Conservation (phyloP, 2,797 vertebrate genomes). For the Myotis pilosus region DNA sequence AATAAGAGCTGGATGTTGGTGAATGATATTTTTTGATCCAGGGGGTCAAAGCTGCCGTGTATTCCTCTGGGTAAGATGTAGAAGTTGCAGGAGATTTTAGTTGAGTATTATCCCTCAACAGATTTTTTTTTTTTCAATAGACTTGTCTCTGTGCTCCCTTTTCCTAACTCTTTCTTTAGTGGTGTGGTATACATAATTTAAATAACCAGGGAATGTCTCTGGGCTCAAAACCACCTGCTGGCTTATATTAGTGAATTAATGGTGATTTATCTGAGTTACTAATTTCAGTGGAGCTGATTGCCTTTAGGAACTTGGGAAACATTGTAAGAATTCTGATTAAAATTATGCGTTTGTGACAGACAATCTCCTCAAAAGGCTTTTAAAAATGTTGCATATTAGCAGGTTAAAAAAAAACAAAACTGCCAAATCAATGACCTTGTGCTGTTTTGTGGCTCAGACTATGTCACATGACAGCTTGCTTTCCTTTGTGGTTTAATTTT, state of each 20-base stretch:
- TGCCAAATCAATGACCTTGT: constrained; percentile 85
- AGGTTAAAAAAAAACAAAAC: constrained; percentile 62
- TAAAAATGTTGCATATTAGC: constrained; percentile 85
- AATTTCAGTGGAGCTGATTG: constrained; percentile 93
- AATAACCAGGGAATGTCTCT: constrained; percentile 94
- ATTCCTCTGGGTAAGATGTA: constrained; percentile 88
- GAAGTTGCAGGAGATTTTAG: constrained; percentile 85
- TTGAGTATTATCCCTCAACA: constrained; percentile 82
- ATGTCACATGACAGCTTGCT: constrained; percentile 64
- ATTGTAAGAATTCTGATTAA: constrained; percentile 93
- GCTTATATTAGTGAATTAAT: constrained; percentile 99
- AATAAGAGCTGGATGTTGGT: constrained; percentile 76
- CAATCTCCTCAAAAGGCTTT: constrained; percentile 89
- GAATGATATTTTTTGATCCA: constrained; percentile 47
- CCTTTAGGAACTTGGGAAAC: constrained; percentile 92
- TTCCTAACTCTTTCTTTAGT: constrained; percentile 88
- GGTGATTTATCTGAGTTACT: constrained; percentile 97
- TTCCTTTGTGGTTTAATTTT: constrained; percentile 71
- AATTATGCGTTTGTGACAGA: constrained; percentile 93
- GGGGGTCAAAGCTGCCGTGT: constrained; percentile 87
- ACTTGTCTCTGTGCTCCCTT: constrained; percentile 86
- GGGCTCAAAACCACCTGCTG: constrained; percentile 96
- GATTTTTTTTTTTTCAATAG: constrained; percentile 77
- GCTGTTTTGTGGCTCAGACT: constrained; percentile 69
- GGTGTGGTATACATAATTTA: constrained; percentile 96